phyloP scores from a whole-genome alignment of 2,888 invertebrate genomes.

The Ochropleura plecta region DNA sequence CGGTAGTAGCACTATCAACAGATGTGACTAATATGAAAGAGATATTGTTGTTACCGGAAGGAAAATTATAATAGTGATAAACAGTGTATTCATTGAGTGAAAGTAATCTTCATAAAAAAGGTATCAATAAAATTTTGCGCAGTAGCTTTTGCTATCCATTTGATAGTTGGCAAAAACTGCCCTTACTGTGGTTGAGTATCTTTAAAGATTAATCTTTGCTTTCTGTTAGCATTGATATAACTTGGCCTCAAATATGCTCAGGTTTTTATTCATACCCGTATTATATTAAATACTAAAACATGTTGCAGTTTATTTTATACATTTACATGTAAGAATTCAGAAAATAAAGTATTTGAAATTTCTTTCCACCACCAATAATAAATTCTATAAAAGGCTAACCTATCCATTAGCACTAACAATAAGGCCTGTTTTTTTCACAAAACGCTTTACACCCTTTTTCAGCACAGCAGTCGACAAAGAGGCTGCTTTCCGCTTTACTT shows the following conservation, averaged over 20 bases:
- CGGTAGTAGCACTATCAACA: constrained; percentile 64
- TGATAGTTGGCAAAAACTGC: neutral
- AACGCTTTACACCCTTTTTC: constrained; percentile 19
- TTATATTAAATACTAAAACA: neutral
- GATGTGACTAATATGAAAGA: constrained; percentile 77
- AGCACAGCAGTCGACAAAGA: constrained; percentile 16
- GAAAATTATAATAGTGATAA: constrained; percentile 55
- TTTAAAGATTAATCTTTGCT: neutral
- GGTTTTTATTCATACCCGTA: neutral
- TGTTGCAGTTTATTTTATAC: neutral
- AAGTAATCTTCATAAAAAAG: constrained; percentile 29
- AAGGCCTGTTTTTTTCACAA: constrained; percentile 9
- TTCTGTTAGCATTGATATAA: neutral
- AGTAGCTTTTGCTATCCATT: neutral
- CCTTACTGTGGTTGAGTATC: neutral
- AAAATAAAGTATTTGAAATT: neutral
- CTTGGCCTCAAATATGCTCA: neutral
- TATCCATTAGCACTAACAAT: constrained; percentile 1
- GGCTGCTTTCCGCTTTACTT: constrained; percentile 47
- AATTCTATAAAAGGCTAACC: constrained; percentile 7
- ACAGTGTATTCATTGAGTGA: constrained; percentile 67
- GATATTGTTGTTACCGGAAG: constrained; percentile 76
- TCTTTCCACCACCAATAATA: neutral
- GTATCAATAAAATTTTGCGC: neutral
- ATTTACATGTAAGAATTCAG: neutral